phyloP scores from a whole-genome alignment of 2,888 invertebrate species.

The Cyaniris semiargus region DNA sequence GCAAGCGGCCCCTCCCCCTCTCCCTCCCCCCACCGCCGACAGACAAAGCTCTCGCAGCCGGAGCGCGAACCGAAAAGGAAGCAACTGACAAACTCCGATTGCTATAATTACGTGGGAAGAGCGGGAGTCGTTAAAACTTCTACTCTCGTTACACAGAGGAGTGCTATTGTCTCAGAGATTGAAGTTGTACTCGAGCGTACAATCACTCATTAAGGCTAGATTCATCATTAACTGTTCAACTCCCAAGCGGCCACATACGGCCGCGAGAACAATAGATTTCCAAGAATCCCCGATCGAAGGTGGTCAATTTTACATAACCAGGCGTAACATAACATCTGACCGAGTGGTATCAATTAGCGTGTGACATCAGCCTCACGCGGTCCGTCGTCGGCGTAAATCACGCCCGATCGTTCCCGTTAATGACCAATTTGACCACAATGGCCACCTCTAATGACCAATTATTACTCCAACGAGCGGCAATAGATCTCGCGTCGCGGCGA shows the following conservation, averaged over 20 bases:
- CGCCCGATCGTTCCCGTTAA: not conserved
- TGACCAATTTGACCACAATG: not conserved
- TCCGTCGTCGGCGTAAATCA: not conserved
- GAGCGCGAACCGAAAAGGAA: conserved; percentile 3
- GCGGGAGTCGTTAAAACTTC: not conserved
- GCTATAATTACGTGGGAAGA: conserved; percentile 11
- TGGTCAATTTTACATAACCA: not conserved
- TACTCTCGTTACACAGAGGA: not conserved
- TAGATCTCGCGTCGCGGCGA: not conserved
- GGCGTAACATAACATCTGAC: not conserved
- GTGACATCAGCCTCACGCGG: not conserved
- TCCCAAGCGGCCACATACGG: too few species aligned
- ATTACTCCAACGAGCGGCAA: not conserved
- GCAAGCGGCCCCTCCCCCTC: not conserved
- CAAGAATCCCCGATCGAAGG: too few species aligned
- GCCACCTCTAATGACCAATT: not conserved
- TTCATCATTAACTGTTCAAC: not conserved
- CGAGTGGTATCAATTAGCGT: not conserved
- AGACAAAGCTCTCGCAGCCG: conserved; percentile 2
- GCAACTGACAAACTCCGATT: not conserved
- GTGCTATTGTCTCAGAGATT: not conserved
- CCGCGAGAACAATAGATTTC: too few species aligned
- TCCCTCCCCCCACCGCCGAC: not conserved
- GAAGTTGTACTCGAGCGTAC: not conserved
- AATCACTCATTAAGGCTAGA: not conserved